phyloP scores from a whole-genome alignment of 1,140 invertebrate genomes.

The Oncopodura yosiiana region DNA sequence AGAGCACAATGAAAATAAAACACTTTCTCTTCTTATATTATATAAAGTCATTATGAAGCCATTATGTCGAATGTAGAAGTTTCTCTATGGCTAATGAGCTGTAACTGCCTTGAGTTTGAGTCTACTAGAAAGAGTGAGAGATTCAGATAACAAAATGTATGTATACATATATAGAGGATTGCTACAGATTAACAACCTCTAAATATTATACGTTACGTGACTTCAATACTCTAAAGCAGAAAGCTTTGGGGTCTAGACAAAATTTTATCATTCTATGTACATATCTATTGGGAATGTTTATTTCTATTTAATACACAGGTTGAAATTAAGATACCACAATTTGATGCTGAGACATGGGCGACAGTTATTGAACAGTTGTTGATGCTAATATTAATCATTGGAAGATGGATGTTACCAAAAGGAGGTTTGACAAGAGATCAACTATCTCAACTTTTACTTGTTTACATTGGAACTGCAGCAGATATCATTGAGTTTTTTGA shows the following conservation, averaged over 20 bases:
- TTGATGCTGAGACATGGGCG: conserved; percentile 62
- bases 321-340: conserved; percentile 31
- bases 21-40: neutral
- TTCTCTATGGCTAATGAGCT: conserved; percentile 18
- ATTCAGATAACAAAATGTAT: no score
- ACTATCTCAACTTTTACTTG: conserved; percentile 78
- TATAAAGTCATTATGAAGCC: conserved; percentile 16
- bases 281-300: neutral
- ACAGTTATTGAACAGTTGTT: conserved; percentile 79
- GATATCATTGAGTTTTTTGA: conserved; percentile 96
- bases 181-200: no score
- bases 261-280: neutral
- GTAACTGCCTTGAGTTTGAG: no score
- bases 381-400: conserved; percentile 76
- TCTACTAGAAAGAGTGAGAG: no score
- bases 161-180: no score
- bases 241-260: no score
- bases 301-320: conserved; percentile 17
- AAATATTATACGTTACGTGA: neutral
- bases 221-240: neutral
- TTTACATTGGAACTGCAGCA: conserved; percentile 66
- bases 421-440: conserved; percentile 82
- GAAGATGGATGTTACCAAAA: conserved; percentile 78
- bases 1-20: neutral
- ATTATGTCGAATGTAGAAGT: conserved; percentile 2